A percentile compares a stretch with the other conserved stretches of the same genome.
These are phyloP conservation scores for Oscheius sp. DNA, from an alignment of 2,888 invertebrate genomes.

Conservation along the genomic window DNA sequence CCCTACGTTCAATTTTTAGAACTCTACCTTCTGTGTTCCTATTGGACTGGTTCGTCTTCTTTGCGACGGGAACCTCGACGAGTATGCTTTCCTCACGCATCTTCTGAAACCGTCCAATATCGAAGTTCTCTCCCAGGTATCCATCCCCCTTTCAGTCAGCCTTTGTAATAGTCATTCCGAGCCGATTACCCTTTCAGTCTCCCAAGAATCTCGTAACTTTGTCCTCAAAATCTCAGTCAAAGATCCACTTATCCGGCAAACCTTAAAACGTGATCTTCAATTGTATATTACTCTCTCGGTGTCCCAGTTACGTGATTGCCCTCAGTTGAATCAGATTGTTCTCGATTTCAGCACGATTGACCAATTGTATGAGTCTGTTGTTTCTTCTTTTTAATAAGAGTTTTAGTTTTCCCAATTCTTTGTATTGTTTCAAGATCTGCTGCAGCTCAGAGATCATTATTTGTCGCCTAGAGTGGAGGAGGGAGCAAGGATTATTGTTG, in stretches of 20 bases:
- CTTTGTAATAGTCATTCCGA: not conserved
- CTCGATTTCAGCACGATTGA: not conserved
- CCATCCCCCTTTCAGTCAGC: not conserved
- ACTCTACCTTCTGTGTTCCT: conserved; percentile 36
- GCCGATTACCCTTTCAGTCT: not conserved
- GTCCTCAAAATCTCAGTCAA: conserved; percentile 7
- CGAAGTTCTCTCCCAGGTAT: not conserved
- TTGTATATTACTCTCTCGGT: conserved; percentile 12
- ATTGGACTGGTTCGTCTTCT: conserved; percentile 42
- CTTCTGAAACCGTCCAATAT: not conserved
- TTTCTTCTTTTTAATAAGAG: not conserved
- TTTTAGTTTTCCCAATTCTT: not conserved
- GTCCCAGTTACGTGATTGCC: not conserved
- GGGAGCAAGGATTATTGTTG: too few species aligned
- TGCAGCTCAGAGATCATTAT: not conserved
- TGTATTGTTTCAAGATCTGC: too few species aligned
- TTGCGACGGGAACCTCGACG: conserved; percentile 28
- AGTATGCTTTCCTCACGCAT: conserved; percentile 5
- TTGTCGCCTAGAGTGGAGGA: not conserved
- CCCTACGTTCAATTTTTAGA: conserved; percentile 5
- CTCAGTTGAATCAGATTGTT: not conserved
- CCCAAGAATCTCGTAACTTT: not conserved
- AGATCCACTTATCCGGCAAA: conserved; percentile 9
- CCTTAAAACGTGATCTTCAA: conserved; percentile 13
- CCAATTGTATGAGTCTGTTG: conserved; percentile 8